Conservation (phyloP, 2,113 vertebrate genomes). For the Podarcis raffonei region DNA sequence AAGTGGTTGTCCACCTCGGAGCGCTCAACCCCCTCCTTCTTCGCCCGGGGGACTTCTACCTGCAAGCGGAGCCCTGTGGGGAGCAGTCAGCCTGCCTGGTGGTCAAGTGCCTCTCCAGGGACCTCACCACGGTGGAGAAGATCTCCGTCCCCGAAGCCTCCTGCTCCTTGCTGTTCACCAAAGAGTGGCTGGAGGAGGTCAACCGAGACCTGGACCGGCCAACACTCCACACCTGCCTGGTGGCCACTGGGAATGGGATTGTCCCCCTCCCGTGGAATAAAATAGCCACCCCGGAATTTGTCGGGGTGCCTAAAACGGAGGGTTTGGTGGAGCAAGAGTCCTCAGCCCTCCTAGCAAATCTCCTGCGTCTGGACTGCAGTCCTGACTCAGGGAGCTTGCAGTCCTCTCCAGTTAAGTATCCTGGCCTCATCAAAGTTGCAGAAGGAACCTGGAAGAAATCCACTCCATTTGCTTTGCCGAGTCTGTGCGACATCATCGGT, state of each 20-base stretch:
- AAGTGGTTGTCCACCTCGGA: conserved; percentile 84
- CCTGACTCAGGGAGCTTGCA: conserved; percentile 54
- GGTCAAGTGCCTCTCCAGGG: conserved; percentile 82
- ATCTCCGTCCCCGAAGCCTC: conserved; percentile 75
- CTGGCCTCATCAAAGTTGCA: conserved; percentile 75
- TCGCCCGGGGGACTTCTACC: conserved; percentile 86
- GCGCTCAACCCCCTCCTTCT: conserved; percentile 82
- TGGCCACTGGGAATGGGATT: conserved; percentile 81
- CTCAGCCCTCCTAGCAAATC: neutral
- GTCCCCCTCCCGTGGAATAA: conserved; percentile 82
- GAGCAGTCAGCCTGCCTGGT: conserved; percentile 81
- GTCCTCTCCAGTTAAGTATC: conserved; percentile 67
- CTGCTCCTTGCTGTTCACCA: conserved; percentile 83
- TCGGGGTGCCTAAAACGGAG: conserved; percentile 59
- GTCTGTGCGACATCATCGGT: conserved; percentile 71
- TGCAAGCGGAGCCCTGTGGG: conserved; percentile 82
- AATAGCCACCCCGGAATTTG: conserved; percentile 84
- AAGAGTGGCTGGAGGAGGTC: conserved; percentile 81
- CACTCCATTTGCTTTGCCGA: conserved; percentile 69
- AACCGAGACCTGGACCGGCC: conserved; percentile 71
- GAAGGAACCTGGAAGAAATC: conserved; percentile 54
- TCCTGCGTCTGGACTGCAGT: too few species aligned
- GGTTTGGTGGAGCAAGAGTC: conserved; percentile 17
- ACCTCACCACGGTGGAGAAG: conserved; percentile 79
- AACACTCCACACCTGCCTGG: conserved; percentile 81